A percentile compares a stretch with the other conserved stretches of the same genome.
Conservation (phyloP, 2,113 vertebrate species). For the Peucedramus taeniatus region DNA sequence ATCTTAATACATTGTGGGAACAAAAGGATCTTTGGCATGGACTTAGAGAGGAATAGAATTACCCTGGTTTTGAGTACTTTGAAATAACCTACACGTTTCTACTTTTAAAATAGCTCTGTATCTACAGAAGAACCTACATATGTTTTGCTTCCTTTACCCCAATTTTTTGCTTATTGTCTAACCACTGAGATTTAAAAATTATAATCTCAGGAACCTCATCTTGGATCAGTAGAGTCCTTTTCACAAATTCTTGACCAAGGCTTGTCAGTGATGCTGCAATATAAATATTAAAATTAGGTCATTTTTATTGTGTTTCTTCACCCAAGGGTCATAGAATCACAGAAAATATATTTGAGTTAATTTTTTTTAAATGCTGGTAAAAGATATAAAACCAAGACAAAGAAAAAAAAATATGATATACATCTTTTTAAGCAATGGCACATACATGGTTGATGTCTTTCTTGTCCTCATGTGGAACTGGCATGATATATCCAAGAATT, state of each 20-base stretch:
- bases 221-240: background rate
- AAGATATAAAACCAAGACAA: background rate
- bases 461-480: background rate
- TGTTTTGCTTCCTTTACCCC: background rate
- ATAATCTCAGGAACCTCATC: background rate
- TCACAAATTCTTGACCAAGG: background rate
- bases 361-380: background rate
- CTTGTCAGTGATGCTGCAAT: background rate
- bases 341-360: background rate
- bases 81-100: background rate
- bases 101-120: background rate
- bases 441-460: slow-evolving; percentile 42
- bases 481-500: slow-evolving; percentile 76
- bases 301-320: background rate
- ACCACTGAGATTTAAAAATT: background rate
- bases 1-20: background rate
- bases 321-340: background rate
- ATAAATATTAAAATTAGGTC: background rate
- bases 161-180: background rate
- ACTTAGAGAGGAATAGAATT: background rate
- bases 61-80: background rate
- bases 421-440: background rate
- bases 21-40: background rate
- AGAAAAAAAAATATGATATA: background rate
- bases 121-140: background rate